A percentile compares a stretch with the other conserved stretches of the same genome.
Conservation (phyloP, 2,888 invertebrate species). For the Nasonovia ribisnigri region DNA sequence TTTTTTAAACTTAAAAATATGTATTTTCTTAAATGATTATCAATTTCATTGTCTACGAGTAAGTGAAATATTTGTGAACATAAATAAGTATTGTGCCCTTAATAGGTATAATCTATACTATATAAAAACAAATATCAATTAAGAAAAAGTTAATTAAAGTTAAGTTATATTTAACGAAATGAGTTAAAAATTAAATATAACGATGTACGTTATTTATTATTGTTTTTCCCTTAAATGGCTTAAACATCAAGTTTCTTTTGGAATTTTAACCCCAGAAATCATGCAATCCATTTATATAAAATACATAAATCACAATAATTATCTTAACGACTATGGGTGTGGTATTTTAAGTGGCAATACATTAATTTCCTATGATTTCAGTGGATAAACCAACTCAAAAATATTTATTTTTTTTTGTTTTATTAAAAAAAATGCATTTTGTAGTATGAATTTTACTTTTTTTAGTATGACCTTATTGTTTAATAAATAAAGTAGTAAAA, state of each 20-base stretch:
- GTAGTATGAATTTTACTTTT: no score
- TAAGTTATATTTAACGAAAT: neutral
- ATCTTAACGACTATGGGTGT: neutral
- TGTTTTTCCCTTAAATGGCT: neutral
- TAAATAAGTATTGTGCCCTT: neutral
- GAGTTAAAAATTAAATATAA: constrained; percentile 4
- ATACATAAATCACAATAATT: constrained; percentile 40
- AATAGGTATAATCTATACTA: neutral
- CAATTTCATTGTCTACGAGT: neutral
- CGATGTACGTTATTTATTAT: neutral
- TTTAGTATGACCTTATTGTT: no score
- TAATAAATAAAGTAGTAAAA: neutral
- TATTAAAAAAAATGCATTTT: no score
- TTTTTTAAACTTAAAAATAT: neutral
- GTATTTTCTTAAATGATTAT: neutral
- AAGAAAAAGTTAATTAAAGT: neutral
- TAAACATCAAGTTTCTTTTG: neutral
- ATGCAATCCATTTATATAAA: constrained; percentile 12
- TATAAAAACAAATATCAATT: neutral
- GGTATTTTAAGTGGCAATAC: constrained; percentile 11
- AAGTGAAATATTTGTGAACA: neutral
- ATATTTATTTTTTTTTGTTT: no score
- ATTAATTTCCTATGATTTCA: neutral
- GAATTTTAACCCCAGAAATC: neutral
- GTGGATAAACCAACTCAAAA: no score